Base-by-base conservation (phyloP, 1,140 invertebrate genomes). In the Spodoptera litura region DNA sequence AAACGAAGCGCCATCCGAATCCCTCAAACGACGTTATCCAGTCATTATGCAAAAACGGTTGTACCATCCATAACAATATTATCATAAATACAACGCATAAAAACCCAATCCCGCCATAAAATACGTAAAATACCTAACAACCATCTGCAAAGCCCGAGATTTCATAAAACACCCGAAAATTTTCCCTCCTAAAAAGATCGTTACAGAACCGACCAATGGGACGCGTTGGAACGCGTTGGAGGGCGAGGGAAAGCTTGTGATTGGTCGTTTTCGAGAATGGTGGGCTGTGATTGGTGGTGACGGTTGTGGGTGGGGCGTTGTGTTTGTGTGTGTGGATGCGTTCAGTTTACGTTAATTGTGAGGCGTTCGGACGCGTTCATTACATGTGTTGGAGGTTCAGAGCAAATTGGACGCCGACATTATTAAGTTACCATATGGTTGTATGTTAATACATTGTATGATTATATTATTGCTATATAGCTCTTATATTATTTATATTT, bases 61-160 rank as follows among this genome's bases (percentile, higher is more conserved):
- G 59, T 77, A 66, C 81, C 84, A 89, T 92, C 81, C 84, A 89
- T 92, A 93, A 93, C 88, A 80, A 87, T 81, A 92, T 91, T 93
- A 92, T 93, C 89, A 92, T 93, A 92, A 89, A 88, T 83, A 85
- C 85, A 83, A 86, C 85, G 90, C 88, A 92, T 92, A 92, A 91
- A 91, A 92, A 90, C 87, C 87, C 78, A 89, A 88, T 87, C 83
- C 85, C 89, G 74, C 78, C 81, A 83, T 87, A 75, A 75, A 73
- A 72, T 55, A 72, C 85, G 89, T 90, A 92, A 90, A 90, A 85
- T 88, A 91, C 87, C 84, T 85, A 81, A 87, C 85, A 86, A 86
- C 79, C 88, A 89, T 90, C 91, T 91, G 88, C 87, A 87, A 75
- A 80, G 62, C 82, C 75, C 83, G 89, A 89, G 91, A 89, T 90